phyloP scores from a whole-genome alignment of 1,140 invertebrate species.

The Aporrectodea caliginosa region DNA sequence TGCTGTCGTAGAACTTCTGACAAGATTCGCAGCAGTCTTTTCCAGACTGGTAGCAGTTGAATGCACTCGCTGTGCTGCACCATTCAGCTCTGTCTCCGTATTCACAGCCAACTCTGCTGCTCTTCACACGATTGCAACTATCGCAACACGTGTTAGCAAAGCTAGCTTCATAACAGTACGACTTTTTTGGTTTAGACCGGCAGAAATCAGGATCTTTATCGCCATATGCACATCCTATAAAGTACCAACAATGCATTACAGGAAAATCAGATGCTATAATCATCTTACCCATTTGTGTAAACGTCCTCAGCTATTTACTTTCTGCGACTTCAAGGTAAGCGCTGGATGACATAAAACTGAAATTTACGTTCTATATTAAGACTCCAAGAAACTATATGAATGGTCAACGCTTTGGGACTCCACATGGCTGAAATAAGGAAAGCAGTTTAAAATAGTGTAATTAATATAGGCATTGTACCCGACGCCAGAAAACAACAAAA shows the following conservation, averaged over 20 bases:
- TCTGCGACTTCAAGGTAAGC: background rate
- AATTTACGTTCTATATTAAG: background rate
- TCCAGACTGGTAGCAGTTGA: background rate
- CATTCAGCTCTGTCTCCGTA: constrained; percentile 6
- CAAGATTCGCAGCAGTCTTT: background rate
- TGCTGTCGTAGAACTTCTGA: background rate
- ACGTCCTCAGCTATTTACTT: background rate
- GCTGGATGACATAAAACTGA: background rate
- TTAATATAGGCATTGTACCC: no score
- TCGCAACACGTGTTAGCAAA: background rate
- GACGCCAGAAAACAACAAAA: background rate
- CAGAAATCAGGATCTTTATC: background rate
- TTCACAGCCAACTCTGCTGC: background rate
- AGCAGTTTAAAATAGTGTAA: no score
- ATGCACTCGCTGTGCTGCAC: background rate
- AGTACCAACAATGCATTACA: background rate
- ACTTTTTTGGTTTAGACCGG: background rate
- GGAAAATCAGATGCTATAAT: no score
- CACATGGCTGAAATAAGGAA: no score
- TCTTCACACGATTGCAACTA: background rate
- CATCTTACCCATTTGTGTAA: no score
- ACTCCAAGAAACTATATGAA: no score
- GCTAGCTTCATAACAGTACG: background rate
- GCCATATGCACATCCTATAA: background rate
- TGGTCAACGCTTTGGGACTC: no score